phyloP scores from a whole-genome alignment of 2,113 vertebrate species.

The Sinocyclocheilus grahami region DNA sequence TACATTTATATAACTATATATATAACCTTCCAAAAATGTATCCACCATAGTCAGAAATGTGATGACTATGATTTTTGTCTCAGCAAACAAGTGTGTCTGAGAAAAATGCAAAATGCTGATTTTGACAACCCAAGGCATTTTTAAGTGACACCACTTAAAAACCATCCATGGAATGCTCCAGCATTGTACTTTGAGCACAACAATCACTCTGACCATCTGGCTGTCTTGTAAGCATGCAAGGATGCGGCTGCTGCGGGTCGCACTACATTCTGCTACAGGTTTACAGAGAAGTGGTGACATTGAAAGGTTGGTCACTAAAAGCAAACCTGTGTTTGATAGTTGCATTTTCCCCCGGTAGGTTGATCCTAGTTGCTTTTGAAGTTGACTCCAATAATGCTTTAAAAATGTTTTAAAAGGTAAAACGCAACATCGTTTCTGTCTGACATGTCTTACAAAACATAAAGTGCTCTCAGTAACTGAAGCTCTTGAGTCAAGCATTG shows the following conservation, averaged over 20 bases:
- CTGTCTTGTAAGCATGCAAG: slow-evolving; percentile 39
- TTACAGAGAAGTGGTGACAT: slow-evolving; percentile 14
- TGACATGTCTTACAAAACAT: slow-evolving; percentile 37
- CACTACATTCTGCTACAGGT: slow-evolving; percentile 16
- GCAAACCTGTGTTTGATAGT: slow-evolving; percentile 60
- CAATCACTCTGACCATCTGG: slow-evolving; percentile 47
- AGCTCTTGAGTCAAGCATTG: neutral
- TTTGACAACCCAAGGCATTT: slow-evolving; percentile 26
- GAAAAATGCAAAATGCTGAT: slow-evolving; percentile 21
- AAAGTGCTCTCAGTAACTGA: slow-evolving; percentile 23
- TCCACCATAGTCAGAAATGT: neutral
- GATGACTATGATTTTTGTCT: no score
- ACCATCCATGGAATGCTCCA: slow-evolving; percentile 34
- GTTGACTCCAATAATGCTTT: slow-evolving; percentile 59
- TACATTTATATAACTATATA: no score
- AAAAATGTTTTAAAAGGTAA: slow-evolving; percentile 53
- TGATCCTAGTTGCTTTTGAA: slow-evolving; percentile 20
- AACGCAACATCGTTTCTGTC: slow-evolving; percentile 39
- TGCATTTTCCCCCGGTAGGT: slow-evolving; percentile 45
- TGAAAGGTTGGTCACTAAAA: slow-evolving; percentile 67
- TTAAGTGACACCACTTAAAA: slow-evolving; percentile 47
- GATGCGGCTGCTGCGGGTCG: slow-evolving; percentile 10
- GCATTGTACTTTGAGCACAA: neutral
- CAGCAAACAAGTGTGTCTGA: neutral
- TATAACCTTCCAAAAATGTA: no score